Evolutionary conservation across 2,797 vertebrate species (phyloP).

Genomic region (Myotis planiceps): DNA sequence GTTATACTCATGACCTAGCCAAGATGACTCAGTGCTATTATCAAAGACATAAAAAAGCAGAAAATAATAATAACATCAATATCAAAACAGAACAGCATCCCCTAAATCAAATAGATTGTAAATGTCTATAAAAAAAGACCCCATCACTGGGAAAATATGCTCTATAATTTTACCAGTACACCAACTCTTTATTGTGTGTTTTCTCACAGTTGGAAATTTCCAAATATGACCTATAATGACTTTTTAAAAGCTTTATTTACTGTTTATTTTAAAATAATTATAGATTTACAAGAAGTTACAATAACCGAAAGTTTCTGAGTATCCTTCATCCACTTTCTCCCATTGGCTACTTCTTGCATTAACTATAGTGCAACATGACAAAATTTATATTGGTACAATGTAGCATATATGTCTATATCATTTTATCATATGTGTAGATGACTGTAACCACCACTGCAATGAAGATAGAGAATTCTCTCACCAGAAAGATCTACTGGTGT

Average conservation of each 20-base stretch:
- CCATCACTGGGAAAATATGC: neutral
- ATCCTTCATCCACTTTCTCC: neutral
- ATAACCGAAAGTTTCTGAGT: neutral
- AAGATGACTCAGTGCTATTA: neutral
- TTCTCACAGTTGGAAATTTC: neutral
- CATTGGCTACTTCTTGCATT: neutral
- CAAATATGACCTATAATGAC: neutral
- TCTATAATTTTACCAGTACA: neutral
- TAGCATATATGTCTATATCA: neutral
- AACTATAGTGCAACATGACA: neutral
- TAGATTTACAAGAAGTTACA: neutral
- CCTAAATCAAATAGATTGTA: neutral
- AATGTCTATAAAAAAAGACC: neutral
- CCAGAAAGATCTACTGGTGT: neutral
- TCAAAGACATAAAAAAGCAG: neutral
- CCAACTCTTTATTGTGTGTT: neutral
- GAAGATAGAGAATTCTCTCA: neutral
- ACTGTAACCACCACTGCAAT: neutral
- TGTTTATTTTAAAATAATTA: neutral
- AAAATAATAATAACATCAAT: neutral
- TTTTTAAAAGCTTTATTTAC: neutral
- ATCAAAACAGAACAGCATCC: neutral
- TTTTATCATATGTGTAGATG: neutral
- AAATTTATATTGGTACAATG: neutral
- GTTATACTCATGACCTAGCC: neutral